A percentile compares a stretch with the other conserved stretches of the same genome.
Conservation (phyloP, 2,113 vertebrate genomes). For the Pituophis catenifer region DNA sequence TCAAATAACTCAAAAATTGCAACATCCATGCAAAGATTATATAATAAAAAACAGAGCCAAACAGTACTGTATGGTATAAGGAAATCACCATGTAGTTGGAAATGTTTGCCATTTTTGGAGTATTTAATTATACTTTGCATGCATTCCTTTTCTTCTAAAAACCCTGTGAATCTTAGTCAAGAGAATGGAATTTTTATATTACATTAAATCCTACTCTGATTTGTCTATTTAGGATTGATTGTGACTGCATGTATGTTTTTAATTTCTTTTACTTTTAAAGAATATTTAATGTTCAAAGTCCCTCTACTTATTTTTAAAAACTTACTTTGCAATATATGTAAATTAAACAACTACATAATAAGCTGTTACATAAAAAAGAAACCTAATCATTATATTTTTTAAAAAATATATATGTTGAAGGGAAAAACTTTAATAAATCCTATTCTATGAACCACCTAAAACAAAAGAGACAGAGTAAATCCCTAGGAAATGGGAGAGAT, state of each 20-base stretch:
- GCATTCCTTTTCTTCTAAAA: neutral
- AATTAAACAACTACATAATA: neutral
- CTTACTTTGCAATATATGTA: neutral
- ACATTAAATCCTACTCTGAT: neutral
- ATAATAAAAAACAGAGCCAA: neutral
- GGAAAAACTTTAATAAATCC: neutral
- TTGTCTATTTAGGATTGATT: neutral
- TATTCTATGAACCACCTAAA: neutral
- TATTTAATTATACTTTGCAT: neutral
- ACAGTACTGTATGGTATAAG: neutral
- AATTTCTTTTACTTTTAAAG: neutral
- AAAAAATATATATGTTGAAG: neutral
- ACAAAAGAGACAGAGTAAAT: neutral
- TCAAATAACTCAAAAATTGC: neutral
- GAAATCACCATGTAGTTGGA: neutral
- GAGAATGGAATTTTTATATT: neutral
- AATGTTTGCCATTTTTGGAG: neutral
- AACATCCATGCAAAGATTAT: neutral
- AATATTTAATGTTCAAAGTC: neutral
- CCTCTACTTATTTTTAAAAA: neutral
- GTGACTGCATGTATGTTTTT: neutral
- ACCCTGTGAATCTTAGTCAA: neutral
- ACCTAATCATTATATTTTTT: neutral
- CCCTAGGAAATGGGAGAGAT: neutral
- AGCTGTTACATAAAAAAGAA: neutral